A percentile compares a stretch with the other conserved stretches of the same genome.
These are phyloP conservation scores for Patella ulyssiponensis DNA, from an alignment of 2,888 invertebrate genomes.

Conservation along the genomic window DNA sequence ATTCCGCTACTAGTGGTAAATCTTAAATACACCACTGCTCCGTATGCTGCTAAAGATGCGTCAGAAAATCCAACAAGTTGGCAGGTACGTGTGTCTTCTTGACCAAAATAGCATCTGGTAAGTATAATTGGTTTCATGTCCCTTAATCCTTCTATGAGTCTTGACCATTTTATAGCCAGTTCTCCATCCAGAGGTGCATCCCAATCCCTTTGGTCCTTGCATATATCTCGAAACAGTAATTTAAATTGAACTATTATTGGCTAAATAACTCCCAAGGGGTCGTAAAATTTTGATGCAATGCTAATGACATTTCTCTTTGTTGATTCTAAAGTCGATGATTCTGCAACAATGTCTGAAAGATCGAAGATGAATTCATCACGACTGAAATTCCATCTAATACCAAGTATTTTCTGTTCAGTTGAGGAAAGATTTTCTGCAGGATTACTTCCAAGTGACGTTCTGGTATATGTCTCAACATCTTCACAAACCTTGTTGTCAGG, in stretches of 20 bases:
- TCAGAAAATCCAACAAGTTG: slow-evolving; percentile 6
- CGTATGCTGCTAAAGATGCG: background rate
- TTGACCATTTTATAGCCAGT: background rate
- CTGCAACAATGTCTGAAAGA: background rate
- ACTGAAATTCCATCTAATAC: background rate
- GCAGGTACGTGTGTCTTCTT: background rate
- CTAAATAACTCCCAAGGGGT: background rate
- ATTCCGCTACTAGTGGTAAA: background rate
- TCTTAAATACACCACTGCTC: background rate
- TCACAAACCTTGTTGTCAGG: background rate
- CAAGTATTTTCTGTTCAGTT: background rate
- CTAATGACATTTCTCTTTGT: slow-evolving; percentile 3
- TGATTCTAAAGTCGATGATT: background rate
- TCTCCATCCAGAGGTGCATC: background rate
- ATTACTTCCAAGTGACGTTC: background rate
- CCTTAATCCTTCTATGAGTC: background rate
- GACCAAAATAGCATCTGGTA: background rate
- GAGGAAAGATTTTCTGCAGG: background rate
- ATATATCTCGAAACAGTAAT: background rate
- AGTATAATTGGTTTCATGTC: background rate
- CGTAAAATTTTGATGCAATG: slow-evolving; percentile 4
- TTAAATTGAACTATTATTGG: background rate
- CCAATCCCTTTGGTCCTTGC: background rate
- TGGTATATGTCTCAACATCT: background rate
- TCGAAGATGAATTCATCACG: background rate